A percentile compares a stretch with the other conserved stretches of the same genome.
These are phyloP conservation scores for Meloidogyne hapla DNA, from an alignment of 1,140 invertebrate genomes.

Conservation along the genomic window DNA sequence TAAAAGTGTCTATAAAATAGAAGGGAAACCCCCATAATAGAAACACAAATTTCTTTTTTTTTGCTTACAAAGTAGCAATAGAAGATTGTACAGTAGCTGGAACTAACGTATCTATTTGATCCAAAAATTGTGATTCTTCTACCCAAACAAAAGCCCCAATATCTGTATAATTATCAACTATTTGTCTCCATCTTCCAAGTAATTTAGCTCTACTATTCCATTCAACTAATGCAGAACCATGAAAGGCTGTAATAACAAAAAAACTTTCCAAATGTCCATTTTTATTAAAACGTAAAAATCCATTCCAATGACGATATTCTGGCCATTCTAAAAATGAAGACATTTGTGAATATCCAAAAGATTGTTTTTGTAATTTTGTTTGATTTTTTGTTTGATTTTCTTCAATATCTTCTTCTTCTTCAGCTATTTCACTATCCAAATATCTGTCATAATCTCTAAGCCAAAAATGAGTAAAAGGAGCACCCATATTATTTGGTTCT, in stretches of 20 bases:
- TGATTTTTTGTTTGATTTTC: background rate
- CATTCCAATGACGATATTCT: constrained; percentile 58
- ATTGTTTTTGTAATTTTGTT: background rate
- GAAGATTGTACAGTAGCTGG: constrained; percentile 65
- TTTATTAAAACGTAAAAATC: constrained; percentile 50
- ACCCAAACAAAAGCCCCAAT: constrained; percentile 45
- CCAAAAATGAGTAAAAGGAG: constrained; percentile 54
- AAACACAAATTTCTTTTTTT: no score
- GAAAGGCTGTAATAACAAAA: constrained; percentile 51
- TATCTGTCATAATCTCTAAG: constrained; percentile 50
- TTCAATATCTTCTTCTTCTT: constrained; percentile 34
- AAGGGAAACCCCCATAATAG: no score
- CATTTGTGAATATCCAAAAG: constrained; percentile 40
- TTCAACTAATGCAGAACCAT: constrained; percentile 46
- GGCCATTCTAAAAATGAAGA: constrained; percentile 51
- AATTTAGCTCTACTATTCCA: constrained; percentile 44
- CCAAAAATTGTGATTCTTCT: constrained; percentile 49
- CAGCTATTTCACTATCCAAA: constrained; percentile 5
- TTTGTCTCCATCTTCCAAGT: constrained; percentile 49
- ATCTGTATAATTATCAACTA: constrained; percentile 50
- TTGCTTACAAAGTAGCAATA: constrained; percentile 54
- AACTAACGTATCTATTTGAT: constrained; percentile 65
- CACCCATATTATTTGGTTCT: constrained; percentile 47
- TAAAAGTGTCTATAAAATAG: no score
- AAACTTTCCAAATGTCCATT: constrained; percentile 26